Base-by-base conservation (phyloP, 2,113 vertebrate species). In the Symphodus melops region DNA sequence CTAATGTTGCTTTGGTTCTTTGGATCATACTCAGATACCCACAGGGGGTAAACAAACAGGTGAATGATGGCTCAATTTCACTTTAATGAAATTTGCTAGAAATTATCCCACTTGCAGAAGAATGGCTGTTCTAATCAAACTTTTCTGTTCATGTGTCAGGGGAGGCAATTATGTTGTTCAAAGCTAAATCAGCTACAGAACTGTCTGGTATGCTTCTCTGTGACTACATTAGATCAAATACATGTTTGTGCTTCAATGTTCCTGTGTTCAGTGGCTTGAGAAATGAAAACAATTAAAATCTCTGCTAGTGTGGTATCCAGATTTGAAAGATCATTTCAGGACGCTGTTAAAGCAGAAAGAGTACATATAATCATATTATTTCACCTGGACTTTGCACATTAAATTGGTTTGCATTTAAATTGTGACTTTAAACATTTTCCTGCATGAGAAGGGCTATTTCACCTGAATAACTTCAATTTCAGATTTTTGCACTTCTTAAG, bases 11-110 rank as follows among this genome's bases (percentile, higher is more conserved):
- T 57, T 39, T 56, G 23, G 42, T 64, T 76, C 5, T 44, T 63
- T 14, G 1, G 21, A 36, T 62, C n/a, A 25, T 14, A 1, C 46
- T 51, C 25, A 37, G 28, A 19, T 28, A 65, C 52, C 49, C 57
- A 33, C 39, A 19, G 63, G 13, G 3, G 48, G 28, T 60, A 81
- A 81, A 63, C 58, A 68, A 9, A 21, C 42, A 62, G 25, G 20
- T 78, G 53, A 77, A 12, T 14, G 56, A 75, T 78, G 14, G 52
- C 61, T 75, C 78, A 59, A 83, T 83, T 73, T 74, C 5, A 49
- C 42, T 25, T 7, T 56, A 75, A 83, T 72, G 13, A 68, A 75
- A 67, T 75, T 60, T 28, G 5, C 13, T 46, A 9, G 11, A 56
- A 53, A 81, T 71, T 0, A 71, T 74, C 39, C 60, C 51, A 67